Conservation (phyloP, 2,888 invertebrate species). For the Meloe dianella region DNA sequence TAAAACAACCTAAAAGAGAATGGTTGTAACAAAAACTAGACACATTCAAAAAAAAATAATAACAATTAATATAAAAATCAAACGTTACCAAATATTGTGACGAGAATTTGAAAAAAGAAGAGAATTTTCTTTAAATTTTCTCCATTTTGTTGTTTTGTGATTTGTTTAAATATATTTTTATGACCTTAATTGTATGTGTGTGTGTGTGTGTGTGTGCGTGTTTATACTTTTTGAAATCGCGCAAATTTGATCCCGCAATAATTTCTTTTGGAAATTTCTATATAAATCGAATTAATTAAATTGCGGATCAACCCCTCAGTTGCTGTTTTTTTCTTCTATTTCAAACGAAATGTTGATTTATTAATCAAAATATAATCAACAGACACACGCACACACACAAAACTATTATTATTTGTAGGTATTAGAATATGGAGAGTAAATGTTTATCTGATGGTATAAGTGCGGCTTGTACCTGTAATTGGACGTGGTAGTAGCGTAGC, state of each 20-base stretch:
- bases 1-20: constrained; percentile 42
- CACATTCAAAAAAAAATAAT: constrained; percentile 16
- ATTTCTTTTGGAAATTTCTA: too few species aligned
- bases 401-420: neutral
- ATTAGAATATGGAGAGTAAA: constrained; percentile 1
- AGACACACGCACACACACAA: constrained; percentile 14
- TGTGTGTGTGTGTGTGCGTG: constrained; percentile 12
- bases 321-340: neutral
- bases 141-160: constrained; percentile 18
- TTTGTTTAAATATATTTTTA: neutral
- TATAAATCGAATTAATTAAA: too few species aligned
- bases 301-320: too few species aligned
- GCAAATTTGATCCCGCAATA: too few species aligned
- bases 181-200: too few species aligned
- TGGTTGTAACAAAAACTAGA: constrained; percentile 31
- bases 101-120: neutral
- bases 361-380: neutral
- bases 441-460: constrained; percentile 29
- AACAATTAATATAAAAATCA: constrained; percentile 10
- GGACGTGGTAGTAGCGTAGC: constrained; percentile 36
- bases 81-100: constrained; percentile 31
- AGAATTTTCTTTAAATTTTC: constrained; percentile 18
- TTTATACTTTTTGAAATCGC: constrained; percentile 21
- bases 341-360: too few species aligned
- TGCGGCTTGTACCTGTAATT: constrained; percentile 37